Evolutionary conservation across 2,888 invertebrate genomes (phyloP).

Genomic region (Thymelicus sylvestris): DNA sequence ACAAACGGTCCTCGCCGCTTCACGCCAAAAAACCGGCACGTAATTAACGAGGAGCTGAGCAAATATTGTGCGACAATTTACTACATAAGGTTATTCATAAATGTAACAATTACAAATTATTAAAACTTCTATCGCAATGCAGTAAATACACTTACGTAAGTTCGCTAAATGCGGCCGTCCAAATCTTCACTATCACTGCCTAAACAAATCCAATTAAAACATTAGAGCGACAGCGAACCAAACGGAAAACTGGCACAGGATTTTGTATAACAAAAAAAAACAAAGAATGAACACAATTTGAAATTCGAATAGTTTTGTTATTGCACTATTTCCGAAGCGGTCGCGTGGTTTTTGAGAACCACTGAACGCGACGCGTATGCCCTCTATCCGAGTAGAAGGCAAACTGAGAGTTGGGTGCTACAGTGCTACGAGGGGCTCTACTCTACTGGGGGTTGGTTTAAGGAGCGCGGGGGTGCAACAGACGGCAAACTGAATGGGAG

Average conservation of each 20-base stretch:
- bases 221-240: slow-evolving; percentile 49
- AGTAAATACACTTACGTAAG: slow-evolving; percentile 82
- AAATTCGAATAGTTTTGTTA: slow-evolving; percentile 63
- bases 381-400: slow-evolving; percentile 54
- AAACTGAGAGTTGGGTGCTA: slow-evolving; percentile 61
- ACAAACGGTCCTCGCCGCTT: slow-evolving; percentile 27
- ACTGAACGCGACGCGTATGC: slow-evolving; percentile 49
- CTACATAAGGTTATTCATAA: neutral
- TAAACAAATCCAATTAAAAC: slow-evolving; percentile 52
- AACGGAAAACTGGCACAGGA: slow-evolving; percentile 50
- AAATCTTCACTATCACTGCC: slow-evolving; percentile 55
- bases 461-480: slow-evolving; percentile 61
- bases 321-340: slow-evolving; percentile 73
- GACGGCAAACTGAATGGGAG: slow-evolving; percentile 47
- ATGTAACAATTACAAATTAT: slow-evolving; percentile 34
- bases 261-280: slow-evolving; percentile 41
- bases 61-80: slow-evolving; percentile 23
- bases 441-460: slow-evolving; percentile 54
- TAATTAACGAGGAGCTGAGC: slow-evolving; percentile 20
- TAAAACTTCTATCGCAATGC: slow-evolving; percentile 70
- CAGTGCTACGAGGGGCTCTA: slow-evolving; percentile 54
- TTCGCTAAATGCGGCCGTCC: slow-evolving; percentile 53
- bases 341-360: slow-evolving; percentile 58
- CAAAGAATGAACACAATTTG: slow-evolving; percentile 51
- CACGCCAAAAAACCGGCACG: slow-evolving; percentile 33